These are phyloP conservation scores for Beris chalybata DNA, from an alignment of 2,888 invertebrate genomes.

Conservation along the genomic window DNA sequence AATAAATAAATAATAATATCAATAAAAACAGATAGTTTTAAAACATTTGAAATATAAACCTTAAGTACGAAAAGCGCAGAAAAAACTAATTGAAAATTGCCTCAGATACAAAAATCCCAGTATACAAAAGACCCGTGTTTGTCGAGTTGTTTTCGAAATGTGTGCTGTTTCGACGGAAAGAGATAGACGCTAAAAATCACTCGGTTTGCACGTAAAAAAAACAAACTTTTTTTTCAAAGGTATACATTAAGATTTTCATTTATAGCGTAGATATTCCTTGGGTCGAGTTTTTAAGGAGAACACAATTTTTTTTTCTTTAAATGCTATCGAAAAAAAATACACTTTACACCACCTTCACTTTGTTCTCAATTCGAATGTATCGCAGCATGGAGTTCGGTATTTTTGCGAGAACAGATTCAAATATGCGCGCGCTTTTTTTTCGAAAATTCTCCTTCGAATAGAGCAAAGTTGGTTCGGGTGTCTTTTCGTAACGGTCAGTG, in stretches of 20 bases:
- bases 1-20: no score
- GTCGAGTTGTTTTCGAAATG: no score
- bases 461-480: no score
- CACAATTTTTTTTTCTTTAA: background rate
- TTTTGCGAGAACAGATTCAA: conserved; percentile 20
- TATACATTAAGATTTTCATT: conserved; percentile 29
- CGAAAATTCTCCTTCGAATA: background rate
- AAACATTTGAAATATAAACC: conserved; percentile 15
- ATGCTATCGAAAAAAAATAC: no score
- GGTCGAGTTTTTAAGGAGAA: conserved; percentile 19
- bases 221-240: conserved; percentile 7
- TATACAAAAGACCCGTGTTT: background rate
- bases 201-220: conserved; percentile 19
- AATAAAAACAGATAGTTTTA: background rate
- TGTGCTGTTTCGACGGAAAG: background rate
- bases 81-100: conserved; percentile 31
- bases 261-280: conserved; percentile 16
- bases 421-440: conserved; percentile 29
- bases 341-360: conserved; percentile 27
- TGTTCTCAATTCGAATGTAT: conserved; percentile 2
- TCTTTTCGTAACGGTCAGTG: conserved; percentile 19
- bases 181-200: conserved; percentile 8
- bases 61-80: conserved; percentile 19
- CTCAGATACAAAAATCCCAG: conserved; percentile 17
- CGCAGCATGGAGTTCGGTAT: background rate